Percentiles rank a stretch among this genome's conserved stretches.
phyloP scores from a whole-genome alignment of 1,140 invertebrate species.

The Magallana ariakensis region DNA sequence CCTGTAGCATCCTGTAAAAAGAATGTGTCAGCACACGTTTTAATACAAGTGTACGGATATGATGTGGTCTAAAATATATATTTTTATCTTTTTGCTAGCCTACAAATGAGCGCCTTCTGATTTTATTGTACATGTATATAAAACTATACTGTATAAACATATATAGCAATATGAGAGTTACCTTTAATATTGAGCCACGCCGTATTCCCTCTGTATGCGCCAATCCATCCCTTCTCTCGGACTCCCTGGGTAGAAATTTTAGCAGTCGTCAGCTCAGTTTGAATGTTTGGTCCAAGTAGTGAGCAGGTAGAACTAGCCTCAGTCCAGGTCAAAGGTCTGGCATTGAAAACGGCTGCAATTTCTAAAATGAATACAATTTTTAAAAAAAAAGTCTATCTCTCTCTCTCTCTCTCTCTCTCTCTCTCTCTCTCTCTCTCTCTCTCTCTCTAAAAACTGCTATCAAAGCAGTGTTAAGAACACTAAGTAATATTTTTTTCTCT shows the following conservation, averaged over 20 bases:
- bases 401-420: too few species aligned
- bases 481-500: too few species aligned
- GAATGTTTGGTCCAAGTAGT: conserved; percentile 10
- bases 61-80: too few species aligned
- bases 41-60: too few species aligned
- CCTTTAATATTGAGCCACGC: conserved; percentile 4
- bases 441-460: too few species aligned
- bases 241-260: background rate
- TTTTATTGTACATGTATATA: too few species aligned
- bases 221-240: background rate
- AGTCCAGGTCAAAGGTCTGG: background rate
- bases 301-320: background rate
- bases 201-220: background rate
- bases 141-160: too few species aligned
- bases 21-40: too few species aligned
- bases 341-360: background rate
- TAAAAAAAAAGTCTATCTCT: background rate
- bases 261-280: background rate
- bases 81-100: too few species aligned
- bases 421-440: too few species aligned
- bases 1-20: background rate
- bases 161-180: background rate
- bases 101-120: too few species aligned
- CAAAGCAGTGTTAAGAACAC: too few species aligned
- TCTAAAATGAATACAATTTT: background rate